phyloP scores from a whole-genome alignment of 2,113 vertebrate genomes.

The Nycticorax nycticorax region DNA sequence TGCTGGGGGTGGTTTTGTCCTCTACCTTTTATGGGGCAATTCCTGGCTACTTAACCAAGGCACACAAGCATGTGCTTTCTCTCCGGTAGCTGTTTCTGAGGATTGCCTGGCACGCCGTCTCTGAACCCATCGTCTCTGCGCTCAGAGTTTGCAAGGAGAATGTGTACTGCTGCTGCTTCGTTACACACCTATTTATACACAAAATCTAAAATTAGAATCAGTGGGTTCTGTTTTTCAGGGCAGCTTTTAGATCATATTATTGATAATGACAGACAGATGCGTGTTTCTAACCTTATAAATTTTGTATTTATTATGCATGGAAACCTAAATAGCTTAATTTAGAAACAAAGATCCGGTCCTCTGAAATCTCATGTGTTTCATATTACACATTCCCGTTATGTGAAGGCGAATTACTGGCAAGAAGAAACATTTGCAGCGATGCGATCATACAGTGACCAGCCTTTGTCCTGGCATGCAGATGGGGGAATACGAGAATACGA shows the following conservation, averaged over 20 bases:
- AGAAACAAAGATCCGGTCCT: neutral
- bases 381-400: neutral
- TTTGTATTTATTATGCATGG: neutral
- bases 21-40: conserved; percentile 19
- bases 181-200: neutral
- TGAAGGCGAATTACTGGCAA: neutral
- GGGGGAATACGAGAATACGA: accelerated
- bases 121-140: neutral
- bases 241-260: neutral
- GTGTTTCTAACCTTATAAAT: neutral
- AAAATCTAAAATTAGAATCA: neutral
- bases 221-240: neutral
- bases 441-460: neutral
- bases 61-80: neutral
- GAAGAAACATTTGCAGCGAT: neutral
- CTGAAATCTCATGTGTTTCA: neutral
- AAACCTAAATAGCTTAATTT: neutral
- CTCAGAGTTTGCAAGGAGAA: neutral
- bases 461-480: neutral
- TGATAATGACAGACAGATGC: neutral
- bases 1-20: neutral
- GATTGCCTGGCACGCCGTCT: neutral
- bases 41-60: neutral
- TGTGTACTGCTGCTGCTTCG: neutral
- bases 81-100: neutral